A percentile compares a stretch with the other conserved stretches of the same genome.
These are phyloP conservation scores for Caiman crocodilus DNA, from an alignment of 2,797 vertebrate genomes.

Conservation along the genomic window DNA sequence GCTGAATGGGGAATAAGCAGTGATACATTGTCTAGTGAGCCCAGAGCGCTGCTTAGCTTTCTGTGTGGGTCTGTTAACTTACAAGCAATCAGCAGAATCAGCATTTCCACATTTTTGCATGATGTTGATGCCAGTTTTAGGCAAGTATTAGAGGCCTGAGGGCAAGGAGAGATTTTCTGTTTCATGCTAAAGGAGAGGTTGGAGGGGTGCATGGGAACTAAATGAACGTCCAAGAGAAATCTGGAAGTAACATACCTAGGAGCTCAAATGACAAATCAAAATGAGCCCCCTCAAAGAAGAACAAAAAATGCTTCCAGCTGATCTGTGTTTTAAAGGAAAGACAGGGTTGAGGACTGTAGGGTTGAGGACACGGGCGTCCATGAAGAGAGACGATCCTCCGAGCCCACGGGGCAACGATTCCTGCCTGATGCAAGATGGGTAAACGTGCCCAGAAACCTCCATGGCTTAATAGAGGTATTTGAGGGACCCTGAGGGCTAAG, in stretches of 20 bases:
- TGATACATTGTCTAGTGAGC: not conserved
- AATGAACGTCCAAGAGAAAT: constrained; percentile 10
- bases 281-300: not conserved
- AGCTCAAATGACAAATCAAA: constrained; percentile 37
- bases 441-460: too few species aligned
- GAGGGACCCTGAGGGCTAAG: too few species aligned
- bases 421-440: too few species aligned
- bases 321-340: constrained; percentile 5
- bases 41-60: not conserved
- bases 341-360: too few species aligned
- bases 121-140: not conserved
- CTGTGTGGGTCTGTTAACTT: not conserved
- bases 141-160: constrained; percentile 32
- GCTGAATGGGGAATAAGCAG: not conserved
- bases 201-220: constrained; percentile 11
- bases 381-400: too few species aligned
- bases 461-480: too few species aligned
- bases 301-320: not conserved
- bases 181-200: constrained; percentile 35
- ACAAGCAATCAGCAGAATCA: not conserved
- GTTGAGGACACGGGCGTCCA: too few species aligned
- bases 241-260: not conserved
- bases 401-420: too few species aligned
- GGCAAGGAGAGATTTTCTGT: constrained; percentile 22
- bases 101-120: not conserved